A percentile compares a stretch with the other conserved stretches of the same genome.
Evolutionary conservation across 2,113 vertebrate species (phyloP).

Genomic region (Pardalotus punctatus): DNA sequence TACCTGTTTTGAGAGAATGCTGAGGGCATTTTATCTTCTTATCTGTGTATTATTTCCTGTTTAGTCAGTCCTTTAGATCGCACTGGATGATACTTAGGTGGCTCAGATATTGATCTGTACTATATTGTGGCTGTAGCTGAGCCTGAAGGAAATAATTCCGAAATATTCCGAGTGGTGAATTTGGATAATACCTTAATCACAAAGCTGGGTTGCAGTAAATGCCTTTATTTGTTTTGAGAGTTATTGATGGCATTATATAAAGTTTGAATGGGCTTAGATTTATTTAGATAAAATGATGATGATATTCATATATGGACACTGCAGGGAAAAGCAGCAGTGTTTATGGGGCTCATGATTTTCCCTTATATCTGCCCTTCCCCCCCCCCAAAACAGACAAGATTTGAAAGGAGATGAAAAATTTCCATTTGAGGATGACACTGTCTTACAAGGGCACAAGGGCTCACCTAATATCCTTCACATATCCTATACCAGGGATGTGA

Average conservation of each 20-base stretch:
- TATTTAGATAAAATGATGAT: neutral
- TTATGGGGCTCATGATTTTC: neutral
- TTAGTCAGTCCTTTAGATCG: neutral
- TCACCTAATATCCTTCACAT: neutral
- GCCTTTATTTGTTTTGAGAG: neutral
- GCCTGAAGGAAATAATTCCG: neutral
- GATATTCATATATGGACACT: neutral
- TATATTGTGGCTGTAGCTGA: neutral
- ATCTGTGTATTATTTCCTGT: neutral
- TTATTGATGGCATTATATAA: neutral
- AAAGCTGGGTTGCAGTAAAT: neutral
- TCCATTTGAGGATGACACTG: neutral
- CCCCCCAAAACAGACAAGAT: neutral
- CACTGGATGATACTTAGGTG: neutral
- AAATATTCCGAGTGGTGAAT: neutral
- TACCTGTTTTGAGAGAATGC: neutral
- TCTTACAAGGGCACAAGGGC: neutral
- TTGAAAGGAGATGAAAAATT: neutral
- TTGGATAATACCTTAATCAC: neutral
- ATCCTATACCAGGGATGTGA: neutral
- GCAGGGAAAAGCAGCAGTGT: neutral
- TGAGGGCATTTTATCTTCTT: neutral
- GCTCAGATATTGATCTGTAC: neutral
- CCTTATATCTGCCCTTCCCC: neutral
- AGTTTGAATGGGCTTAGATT: neutral